phyloP scores from a whole-genome alignment of 2,797 vertebrate genomes.

The Rhinoraja longicauda region DNA sequence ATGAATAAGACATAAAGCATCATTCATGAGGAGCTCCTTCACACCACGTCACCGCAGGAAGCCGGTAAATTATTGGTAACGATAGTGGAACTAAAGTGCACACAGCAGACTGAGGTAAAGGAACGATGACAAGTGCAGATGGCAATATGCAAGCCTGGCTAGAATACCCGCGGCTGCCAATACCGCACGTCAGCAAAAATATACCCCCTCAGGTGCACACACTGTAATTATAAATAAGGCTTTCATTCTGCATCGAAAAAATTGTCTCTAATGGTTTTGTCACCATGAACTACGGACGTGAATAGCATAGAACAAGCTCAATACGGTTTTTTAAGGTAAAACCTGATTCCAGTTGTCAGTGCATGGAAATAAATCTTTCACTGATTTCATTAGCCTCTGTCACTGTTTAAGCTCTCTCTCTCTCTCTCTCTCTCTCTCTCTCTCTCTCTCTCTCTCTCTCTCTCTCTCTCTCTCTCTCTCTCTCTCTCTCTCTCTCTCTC shows the following conservation, averaged over 20 bases:
- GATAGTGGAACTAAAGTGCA: not conserved
- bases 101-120: not conserved
- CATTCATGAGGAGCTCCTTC: not conserved
- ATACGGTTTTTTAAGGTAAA: not conserved
- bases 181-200: not conserved
- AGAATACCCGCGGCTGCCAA: not conserved
- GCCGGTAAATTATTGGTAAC: not conserved
- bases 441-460: too few species aligned
- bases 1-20: not conserved
- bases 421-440: too few species aligned
- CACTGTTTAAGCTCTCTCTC: not conserved
- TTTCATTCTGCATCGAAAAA: not conserved
- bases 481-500: too few species aligned
- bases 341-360: not conserved
- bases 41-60: not conserved
- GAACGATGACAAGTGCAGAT: not conserved
- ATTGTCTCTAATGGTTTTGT: not conserved
- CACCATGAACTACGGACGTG: not conserved
- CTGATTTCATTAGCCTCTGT: not conserved
- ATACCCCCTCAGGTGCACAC: not conserved
- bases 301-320: not conserved
- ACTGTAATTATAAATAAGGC: not conserved
- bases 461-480: not conserved
- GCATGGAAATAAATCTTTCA: not conserved
- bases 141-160: not conserved